Evolutionary conservation across 1,140 invertebrate genomes (phyloP), one percentile per base, ranked within the genome.

Genomic region (Drosophila hydei): DNA sequence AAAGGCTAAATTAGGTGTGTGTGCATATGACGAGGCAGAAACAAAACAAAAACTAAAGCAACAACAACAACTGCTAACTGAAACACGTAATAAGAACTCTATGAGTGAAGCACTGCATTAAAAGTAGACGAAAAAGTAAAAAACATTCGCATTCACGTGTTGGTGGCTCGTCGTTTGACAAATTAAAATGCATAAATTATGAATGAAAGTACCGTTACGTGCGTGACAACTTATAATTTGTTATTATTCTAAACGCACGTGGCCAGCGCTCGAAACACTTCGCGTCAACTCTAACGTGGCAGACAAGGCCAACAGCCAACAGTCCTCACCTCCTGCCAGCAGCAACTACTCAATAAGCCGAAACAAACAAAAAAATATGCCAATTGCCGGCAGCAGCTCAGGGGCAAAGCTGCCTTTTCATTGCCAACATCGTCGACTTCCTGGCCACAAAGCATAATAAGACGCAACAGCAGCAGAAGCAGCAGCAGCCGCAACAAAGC

Each of bases 111-210:
- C 43, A 58, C 30, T 56, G 69, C 64, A 68, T 40, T 23, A 19
- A 1, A 38, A 55, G 14, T 16, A 16, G 38, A 6, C 16, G 11
- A 14, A 42, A 42, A 42, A 40, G 14, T 16, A 40, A 51, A 21
- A 8, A 25, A 0, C 55, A 64, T 71, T 61, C 59, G 52, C 55
- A 51, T 19, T 2, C 19, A 42, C 21, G 42, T 55, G 40, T 55
- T 33, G 27, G 52, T 72, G 64, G 21, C 48, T 48, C 64, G 59
- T 79, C 63, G 62, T 72, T 89, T 87, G 87, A 89, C 80, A 89
- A 89, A 89, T 89, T 81, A 81, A 89, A 89, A 85, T 89, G 80
- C 77, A 89, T 89, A 89, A 89, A 89, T 89, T 89, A 89, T 89
- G 78, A 89, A 85, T 78, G 69, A 89, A 89, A 89, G 80, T 85